phyloP scores from a whole-genome alignment of 1,140 invertebrate species.

The Zaprionus davidi region DNA sequence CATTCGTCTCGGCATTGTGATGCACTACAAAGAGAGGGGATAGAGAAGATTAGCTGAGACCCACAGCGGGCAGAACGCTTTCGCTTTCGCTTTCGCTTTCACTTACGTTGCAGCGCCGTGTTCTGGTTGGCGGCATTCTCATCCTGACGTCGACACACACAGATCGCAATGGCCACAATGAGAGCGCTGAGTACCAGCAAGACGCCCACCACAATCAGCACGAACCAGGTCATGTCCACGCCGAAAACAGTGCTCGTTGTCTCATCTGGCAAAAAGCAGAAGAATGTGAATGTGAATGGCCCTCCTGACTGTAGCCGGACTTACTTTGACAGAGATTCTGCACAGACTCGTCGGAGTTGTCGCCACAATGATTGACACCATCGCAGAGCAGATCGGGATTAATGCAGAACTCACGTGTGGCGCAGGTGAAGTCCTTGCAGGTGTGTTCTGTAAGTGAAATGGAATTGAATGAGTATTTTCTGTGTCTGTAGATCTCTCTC shows the following conservation, averaged over 20 bases:
- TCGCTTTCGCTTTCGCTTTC: not conserved
- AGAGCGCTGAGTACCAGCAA: slow-evolving; percentile 88
- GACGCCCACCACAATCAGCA: slow-evolving; percentile 88
- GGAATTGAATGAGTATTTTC: slow-evolving; percentile 9
- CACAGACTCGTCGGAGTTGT: slow-evolving; percentile 94
- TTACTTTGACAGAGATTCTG: slow-evolving; percentile 92
- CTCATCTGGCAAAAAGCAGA: slow-evolving; percentile 86
- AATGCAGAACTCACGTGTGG: slow-evolving; percentile 94
- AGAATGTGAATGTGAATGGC: no score
- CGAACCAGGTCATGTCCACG: slow-evolving; percentile 90
- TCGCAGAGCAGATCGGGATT: slow-evolving; percentile 94
- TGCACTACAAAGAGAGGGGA: slow-evolving; percentile 86
- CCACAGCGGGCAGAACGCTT: no score
- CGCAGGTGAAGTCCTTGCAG: slow-evolving; percentile 94
- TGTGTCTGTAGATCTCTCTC: not conserved
- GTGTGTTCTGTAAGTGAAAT: slow-evolving; percentile 88
- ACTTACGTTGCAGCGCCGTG: slow-evolving; percentile 75
- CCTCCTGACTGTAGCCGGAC: not conserved
- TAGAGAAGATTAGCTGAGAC: not conserved
- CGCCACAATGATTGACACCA: slow-evolving; percentile 95
- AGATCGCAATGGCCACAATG: slow-evolving; percentile 89
- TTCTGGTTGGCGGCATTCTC: slow-evolving; percentile 85
- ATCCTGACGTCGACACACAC: slow-evolving; percentile 89
- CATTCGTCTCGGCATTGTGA: slow-evolving; percentile 92
- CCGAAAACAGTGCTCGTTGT: slow-evolving; percentile 90